Evolutionary conservation across 2,888 invertebrate genomes (phyloP).

Genomic region (Noctua janthina): DNA sequence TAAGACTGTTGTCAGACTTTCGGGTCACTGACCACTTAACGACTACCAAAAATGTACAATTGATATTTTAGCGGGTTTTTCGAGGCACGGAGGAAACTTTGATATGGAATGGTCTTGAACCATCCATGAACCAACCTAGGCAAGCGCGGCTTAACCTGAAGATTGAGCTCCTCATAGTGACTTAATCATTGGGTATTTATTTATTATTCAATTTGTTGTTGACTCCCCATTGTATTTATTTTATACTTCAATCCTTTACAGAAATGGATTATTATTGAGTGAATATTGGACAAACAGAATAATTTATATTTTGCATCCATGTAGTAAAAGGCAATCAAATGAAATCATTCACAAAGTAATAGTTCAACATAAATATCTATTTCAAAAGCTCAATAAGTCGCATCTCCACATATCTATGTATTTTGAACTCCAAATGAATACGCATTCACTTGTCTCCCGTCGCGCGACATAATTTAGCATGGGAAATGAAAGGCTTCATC

Average conservation of each 20-base stretch:
- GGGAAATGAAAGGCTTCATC: slow-evolving; percentile 55
- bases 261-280: background rate
- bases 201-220: background rate
- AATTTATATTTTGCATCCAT: background rate
- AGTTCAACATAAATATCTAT: slow-evolving; percentile 4
- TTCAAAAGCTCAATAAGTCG: slow-evolving; percentile 5
- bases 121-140: no score
- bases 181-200: background rate
- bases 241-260: background rate
- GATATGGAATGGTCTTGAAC: no score
- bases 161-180: no score
- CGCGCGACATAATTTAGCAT: slow-evolving; percentile 50
- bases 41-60: no score
- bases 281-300: background rate
- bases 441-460: slow-evolving; percentile 29
- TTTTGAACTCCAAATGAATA: slow-evolving; percentile 23
- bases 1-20: no score
- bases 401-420: slow-evolving; percentile 2
- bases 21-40: no score
- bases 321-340: background rate
- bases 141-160: no score
- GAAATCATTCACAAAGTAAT: background rate
- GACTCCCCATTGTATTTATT: background rate
- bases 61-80: no score
- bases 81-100: no score